Percentiles rank a stretch among this genome's conserved stretches.
Evolutionary conservation across 2,113 vertebrate species (phyloP).

Genomic region (Cyprinodon brontotheroides): DNA sequence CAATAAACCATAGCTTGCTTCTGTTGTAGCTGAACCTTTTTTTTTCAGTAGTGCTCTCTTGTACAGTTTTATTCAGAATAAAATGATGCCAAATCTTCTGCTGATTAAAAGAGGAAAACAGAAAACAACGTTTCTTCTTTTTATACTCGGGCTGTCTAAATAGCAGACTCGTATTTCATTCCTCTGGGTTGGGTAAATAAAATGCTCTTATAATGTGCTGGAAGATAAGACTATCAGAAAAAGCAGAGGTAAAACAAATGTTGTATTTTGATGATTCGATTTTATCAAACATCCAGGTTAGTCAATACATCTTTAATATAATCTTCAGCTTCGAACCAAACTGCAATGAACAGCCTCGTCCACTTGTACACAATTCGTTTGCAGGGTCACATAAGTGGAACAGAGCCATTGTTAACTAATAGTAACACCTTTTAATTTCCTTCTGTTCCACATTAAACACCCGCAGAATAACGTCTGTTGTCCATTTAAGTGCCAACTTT

Average conservation of each 20-base stretch:
- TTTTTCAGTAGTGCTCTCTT: constrained; percentile 28
- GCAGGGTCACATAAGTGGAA: not conserved
- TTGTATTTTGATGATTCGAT: not conserved
- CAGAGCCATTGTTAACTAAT: not conserved
- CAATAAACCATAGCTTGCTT: not conserved
- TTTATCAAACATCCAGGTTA: not conserved
- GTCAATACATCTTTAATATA: not conserved
- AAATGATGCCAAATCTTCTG: constrained; percentile 5
- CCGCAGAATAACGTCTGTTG: constrained; percentile 3
- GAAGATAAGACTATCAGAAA: not conserved
- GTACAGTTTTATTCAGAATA: constrained; percentile 6
- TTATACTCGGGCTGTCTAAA: not conserved
- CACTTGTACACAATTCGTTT: constrained; percentile 4
- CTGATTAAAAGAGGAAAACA: not conserved
- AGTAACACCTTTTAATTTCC: not conserved
- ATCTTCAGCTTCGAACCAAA: not conserved
- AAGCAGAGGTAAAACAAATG: not conserved
- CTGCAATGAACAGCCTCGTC: not conserved
- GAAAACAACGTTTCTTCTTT: not conserved
- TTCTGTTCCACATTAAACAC: not conserved
- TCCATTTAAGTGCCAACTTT: not conserved
- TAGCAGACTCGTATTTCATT: not conserved
- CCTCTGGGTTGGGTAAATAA: not conserved
- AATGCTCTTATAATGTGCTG: not conserved
- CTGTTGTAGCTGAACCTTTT: not conserved